Evolutionary conservation across 2,797 vertebrate species (phyloP), one percentile per base, ranked within the genome.

Genomic region (Tachyglossus aculeatus): DNA sequence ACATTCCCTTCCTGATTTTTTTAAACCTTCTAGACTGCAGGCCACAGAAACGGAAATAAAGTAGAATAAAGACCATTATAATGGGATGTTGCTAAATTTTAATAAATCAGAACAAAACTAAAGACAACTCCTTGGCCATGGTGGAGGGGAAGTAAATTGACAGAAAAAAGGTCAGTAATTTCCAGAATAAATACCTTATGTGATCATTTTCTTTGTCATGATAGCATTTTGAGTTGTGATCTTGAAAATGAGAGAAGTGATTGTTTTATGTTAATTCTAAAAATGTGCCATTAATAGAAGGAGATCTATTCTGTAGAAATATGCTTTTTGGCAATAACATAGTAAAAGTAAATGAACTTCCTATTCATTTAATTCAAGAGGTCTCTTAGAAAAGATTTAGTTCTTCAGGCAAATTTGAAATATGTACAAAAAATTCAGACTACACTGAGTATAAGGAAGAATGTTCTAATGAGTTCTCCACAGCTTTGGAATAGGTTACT

Each of bases 91-190:
- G 27, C 61, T 37, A 11, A 51, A 84, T 89, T 90, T 87, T 82
- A 78, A 78, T 72, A 82, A 89, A 68, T 67, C 16, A 68, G 60
- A 65, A 84, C 52, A 73, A 77, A 67, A 80, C 77, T 41, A 60
- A 79, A 79, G 71, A 63, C 22, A n/a, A n/a, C n/a, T 34, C 65
- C 53, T 74, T 43, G 38, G 55, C 74, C 80, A 76, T 79, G 73
- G 80, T 87, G 79, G 61, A 79, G 86, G 81, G 54, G 78, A 90
- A 91, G 85, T 53, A 75, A 79, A 73, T 75, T 88, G 83, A 77
- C 66, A 82, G 54, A 74, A 52, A 74, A 90, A 88, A 82, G 86
- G 87, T 84, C 80, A 74, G 44, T 43, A 53, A 80, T 63, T 5
- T 3, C 70, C 82, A 45, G 65, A 58, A 59, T 68, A 73, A 41